A percentile compares a stretch with the other conserved stretches of the same genome.
phyloP scores from a whole-genome alignment of 2,888 invertebrate species.

The Sinodicranocentrus sp. region DNA sequence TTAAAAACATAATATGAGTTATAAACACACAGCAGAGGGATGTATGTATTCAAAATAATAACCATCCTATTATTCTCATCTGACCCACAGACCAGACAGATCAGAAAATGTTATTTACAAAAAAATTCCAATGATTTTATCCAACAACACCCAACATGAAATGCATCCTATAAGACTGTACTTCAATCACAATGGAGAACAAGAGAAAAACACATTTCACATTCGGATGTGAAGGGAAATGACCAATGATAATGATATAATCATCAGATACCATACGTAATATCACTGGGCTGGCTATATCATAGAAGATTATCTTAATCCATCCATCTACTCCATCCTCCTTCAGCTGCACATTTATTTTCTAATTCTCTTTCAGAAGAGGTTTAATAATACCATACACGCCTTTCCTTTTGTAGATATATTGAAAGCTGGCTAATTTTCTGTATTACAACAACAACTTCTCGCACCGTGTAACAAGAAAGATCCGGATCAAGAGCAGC shows the following conservation, averaged over 20 bases:
- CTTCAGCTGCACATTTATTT: conserved; percentile 12
- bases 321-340: conserved; percentile 29
- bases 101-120: not conserved
- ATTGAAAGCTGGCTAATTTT: conserved; percentile 49
- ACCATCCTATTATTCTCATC: not conserved
- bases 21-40: not conserved
- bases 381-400: conserved; percentile 24
- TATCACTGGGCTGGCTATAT: conserved; percentile 20
- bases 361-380: conserved; percentile 16
- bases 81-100: not conserved
- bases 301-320: conserved; percentile 58
- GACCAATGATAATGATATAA: conserved; percentile 57
- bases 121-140: not conserved
- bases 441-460: conserved; percentile 38
- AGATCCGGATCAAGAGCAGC: conserved; percentile 41
- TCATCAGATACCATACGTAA: conserved; percentile 16
- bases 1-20: conserved; percentile 6
- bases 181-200: not conserved
- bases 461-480: conserved; percentile 1
- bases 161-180: not conserved
- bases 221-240: conserved; percentile 16
- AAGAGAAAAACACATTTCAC: not conserved
- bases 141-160: conserved; percentile 1
- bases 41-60: not conserved
- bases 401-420: conserved; percentile 22